Conservation (phyloP, 1,140 invertebrate species). For the Lineus longissimus region DNA sequence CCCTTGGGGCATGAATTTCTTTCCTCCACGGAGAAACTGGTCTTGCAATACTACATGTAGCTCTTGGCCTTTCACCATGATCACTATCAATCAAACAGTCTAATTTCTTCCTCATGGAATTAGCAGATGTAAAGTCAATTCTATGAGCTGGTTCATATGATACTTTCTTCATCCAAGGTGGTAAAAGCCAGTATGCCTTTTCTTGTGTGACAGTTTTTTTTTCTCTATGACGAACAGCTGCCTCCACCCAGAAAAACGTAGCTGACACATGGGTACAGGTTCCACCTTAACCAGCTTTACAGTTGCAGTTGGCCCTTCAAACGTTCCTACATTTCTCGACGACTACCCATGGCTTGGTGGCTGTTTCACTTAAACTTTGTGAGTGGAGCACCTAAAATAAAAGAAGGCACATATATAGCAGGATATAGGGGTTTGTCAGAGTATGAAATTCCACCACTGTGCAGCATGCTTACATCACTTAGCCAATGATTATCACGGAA, state of each 20-base stretch:
- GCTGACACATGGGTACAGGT: not conserved
- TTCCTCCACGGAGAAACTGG: too few relatives aligned
- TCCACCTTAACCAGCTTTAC: not conserved
- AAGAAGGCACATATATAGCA: not conserved
- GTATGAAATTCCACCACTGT: too few relatives aligned
- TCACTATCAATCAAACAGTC: not conserved
- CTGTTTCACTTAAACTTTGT: not conserved
- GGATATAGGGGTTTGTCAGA: not conserved
- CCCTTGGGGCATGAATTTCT: too few relatives aligned
- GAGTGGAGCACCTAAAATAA: not conserved
- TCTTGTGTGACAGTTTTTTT: not conserved
- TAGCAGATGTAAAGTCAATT: conserved; percentile 2
- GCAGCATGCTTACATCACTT: too few relatives aligned
- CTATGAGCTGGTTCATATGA: not conserved
- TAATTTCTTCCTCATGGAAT: not conserved
- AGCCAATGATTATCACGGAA: too few relatives aligned
- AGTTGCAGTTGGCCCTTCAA: not conserved
- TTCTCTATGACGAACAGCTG: not conserved
- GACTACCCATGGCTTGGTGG: not conserved
- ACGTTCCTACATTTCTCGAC: not conserved
- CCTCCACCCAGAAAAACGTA: not conserved
- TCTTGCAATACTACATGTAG: not conserved
- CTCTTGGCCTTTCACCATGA: not conserved
- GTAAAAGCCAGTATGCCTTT: not conserved
- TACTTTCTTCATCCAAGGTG: not conserved